Conservation (phyloP, 2,888 invertebrate species). For the Diogma glabrata region DNA sequence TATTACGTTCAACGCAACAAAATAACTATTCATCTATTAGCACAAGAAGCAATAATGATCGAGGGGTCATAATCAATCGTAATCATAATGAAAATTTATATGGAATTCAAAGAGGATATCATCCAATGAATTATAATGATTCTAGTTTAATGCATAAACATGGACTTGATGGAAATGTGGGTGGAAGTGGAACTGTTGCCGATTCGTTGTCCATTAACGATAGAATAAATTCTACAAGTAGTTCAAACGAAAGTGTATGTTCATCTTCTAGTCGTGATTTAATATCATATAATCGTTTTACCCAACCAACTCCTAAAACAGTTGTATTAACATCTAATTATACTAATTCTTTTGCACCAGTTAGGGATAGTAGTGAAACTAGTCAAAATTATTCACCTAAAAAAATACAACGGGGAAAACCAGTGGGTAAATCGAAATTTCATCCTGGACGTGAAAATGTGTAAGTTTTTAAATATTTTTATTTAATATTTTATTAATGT, state of each 20-base stretch:
- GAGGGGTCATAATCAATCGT: background rate
- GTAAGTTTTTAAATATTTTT: slow-evolving; percentile 11
- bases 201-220: slow-evolving; percentile 21
- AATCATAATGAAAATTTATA: slow-evolving; percentile 10
- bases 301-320: background rate
- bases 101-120: slow-evolving; percentile 10
- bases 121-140: slow-evolving; percentile 13
- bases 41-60: slow-evolving; percentile 4
- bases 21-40: slow-evolving; percentile 18
- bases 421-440: slow-evolving; percentile 10
- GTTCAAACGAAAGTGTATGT: slow-evolving; percentile 76
- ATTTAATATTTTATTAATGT: slow-evolving; percentile 1
- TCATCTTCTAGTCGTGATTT: slow-evolving; percentile 47
- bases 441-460: slow-evolving; percentile 12
- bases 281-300: background rate
- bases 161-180: background rate
- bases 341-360: background rate
- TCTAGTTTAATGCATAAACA: slow-evolving; percentile 13
- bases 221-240: slow-evolving; percentile 48
- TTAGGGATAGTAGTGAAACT: slow-evolving; percentile 4
- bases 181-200: background rate
- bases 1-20: slow-evolving; percentile 23
- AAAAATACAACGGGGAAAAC: slow-evolving; percentile 11
- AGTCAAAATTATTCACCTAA: slow-evolving; percentile 13
- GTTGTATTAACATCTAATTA: background rate